Percentiles rank a stretch among this genome's conserved stretches.
Conservation (phyloP, 2,113 vertebrate genomes). For the Sitta europaea region DNA sequence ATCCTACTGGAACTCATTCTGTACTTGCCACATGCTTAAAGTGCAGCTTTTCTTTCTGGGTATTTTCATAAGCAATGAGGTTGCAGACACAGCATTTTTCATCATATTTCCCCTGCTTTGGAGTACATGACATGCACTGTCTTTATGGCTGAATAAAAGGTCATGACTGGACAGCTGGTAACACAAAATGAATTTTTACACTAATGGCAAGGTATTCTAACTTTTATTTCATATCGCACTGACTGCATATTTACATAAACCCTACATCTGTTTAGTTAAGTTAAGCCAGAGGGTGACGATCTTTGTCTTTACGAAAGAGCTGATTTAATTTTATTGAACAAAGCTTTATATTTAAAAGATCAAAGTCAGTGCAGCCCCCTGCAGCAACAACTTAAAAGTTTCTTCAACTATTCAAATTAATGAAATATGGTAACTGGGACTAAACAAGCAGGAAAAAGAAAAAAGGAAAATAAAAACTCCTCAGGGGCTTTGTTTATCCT, state of each 20-base stretch:
- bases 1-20: neutral
- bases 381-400: neutral
- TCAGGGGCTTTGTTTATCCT: neutral
- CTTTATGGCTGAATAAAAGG: neutral
- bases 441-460: neutral
- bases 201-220: neutral
- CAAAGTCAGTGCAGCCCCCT: slow-evolving; percentile 6
- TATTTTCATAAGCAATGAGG: neutral
- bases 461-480: neutral
- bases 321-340: slow-evolving; percentile 30
- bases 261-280: slow-evolving; percentile 16
- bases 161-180: neutral
- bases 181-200: neutral
- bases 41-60: neutral
- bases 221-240: slow-evolving; percentile 23
- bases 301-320: neutral
- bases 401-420: slow-evolving; percentile 13
- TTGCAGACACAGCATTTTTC: neutral
- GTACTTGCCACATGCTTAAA: neutral
- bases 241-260: slow-evolving; percentile 27
- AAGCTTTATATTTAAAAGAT: slow-evolving; percentile 46
- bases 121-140: neutral
- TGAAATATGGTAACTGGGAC: neutral
- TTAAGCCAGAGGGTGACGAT: slow-evolving; percentile 38
- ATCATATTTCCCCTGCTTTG: neutral